These are phyloP conservation scores for Margaritifera margaritifera DNA, from an alignment of 2,888 invertebrate species.

Conservation along the genomic window DNA sequence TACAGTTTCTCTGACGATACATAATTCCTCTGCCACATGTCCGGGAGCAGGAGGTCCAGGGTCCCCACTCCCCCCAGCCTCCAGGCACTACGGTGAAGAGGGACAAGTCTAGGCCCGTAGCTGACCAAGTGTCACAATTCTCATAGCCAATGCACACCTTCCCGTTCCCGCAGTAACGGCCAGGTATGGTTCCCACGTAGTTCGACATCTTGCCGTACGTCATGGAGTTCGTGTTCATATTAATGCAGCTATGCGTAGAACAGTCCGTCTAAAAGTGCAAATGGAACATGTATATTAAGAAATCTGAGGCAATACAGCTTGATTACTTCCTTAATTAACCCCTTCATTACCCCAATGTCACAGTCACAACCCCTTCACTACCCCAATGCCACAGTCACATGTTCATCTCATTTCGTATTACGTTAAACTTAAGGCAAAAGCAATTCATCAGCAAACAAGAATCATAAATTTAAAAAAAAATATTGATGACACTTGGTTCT, in stretches of 20 bases:
- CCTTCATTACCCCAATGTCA: too few species aligned
- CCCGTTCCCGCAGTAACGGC: slow-evolving; percentile 31
- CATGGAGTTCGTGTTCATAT: slow-evolving; percentile 16
- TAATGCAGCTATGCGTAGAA: slow-evolving; percentile 23
- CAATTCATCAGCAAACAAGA: too few species aligned
- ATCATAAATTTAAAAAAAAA: too few species aligned
- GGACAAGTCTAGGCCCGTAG: slow-evolving; percentile 19
- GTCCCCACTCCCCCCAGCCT: slow-evolving; percentile 38
- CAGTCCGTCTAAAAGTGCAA: slow-evolving; percentile 17
- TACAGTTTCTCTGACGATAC: slow-evolving; percentile 28
- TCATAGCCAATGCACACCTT: slow-evolving; percentile 22
- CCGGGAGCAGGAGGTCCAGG: slow-evolving; percentile 27
- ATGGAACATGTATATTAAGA: too few species aligned
- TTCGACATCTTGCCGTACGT: slow-evolving; percentile 25
- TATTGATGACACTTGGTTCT: too few species aligned
- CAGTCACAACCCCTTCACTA: too few species aligned
- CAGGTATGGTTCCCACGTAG: slow-evolving; percentile 22
- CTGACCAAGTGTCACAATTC: slow-evolving; percentile 23
- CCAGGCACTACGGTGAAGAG: slow-evolving; percentile 17
- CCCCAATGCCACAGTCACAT: too few species aligned
- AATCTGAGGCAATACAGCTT: too few species aligned
- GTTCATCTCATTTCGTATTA: too few species aligned
- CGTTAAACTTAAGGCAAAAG: too few species aligned
- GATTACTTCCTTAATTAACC: too few species aligned
- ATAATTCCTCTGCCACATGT: slow-evolving; percentile 36